A percentile compares a stretch with the other conserved stretches of the same genome.
phyloP scores from a whole-genome alignment of 2,797 vertebrate genomes.

The Myripristis murdjan region DNA sequence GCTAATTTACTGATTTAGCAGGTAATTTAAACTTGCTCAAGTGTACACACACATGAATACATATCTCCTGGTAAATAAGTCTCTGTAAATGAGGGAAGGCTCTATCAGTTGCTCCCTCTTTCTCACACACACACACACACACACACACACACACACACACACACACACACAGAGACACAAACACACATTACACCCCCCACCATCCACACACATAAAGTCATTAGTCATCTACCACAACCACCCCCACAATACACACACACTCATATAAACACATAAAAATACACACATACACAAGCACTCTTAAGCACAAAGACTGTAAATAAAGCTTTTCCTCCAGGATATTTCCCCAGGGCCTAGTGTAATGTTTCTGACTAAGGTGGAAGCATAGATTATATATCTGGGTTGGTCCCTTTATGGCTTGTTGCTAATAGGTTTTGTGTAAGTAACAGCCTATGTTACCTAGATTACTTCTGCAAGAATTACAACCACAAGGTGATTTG shows the following conservation, averaged over 20 bases:
- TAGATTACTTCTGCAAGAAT: slow-evolving; percentile 45
- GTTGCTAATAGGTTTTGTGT: slow-evolving; percentile 49
- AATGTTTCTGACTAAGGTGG: slow-evolving; percentile 43
- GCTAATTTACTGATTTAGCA: not conserved
- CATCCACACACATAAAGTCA: slow-evolving; percentile 33
- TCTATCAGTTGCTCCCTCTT: slow-evolving; percentile 10
- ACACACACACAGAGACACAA: not conserved
- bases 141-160: not conserved
- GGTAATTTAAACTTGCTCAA: not conserved
- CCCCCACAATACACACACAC: slow-evolving; percentile 41
- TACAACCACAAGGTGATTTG: slow-evolving; percentile 14
- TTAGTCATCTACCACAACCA: slow-evolving; percentile 61
- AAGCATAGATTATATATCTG: slow-evolving; percentile 46
- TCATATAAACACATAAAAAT: slow-evolving; percentile 4
- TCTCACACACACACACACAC: slow-evolving; percentile 9
- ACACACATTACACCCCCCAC: too few relatives aligned
- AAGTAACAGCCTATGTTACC: slow-evolving; percentile 49
- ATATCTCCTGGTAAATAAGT: slow-evolving; percentile 37
- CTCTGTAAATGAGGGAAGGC: slow-evolving; percentile 28
- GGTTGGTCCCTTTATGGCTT: slow-evolving; percentile 44
- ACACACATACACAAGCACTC: slow-evolving; percentile 18
- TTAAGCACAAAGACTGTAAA: slow-evolving; percentile 48
- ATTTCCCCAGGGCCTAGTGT: slow-evolving; percentile 59
- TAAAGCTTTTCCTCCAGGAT: slow-evolving; percentile 49
- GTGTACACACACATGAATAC: slow-evolving; percentile 18